Percentiles rank a stretch among this genome's conserved stretches.
Evolutionary conservation across 2,113 vertebrate genomes (phyloP).

Genomic region (Copsychus sechellarum): DNA sequence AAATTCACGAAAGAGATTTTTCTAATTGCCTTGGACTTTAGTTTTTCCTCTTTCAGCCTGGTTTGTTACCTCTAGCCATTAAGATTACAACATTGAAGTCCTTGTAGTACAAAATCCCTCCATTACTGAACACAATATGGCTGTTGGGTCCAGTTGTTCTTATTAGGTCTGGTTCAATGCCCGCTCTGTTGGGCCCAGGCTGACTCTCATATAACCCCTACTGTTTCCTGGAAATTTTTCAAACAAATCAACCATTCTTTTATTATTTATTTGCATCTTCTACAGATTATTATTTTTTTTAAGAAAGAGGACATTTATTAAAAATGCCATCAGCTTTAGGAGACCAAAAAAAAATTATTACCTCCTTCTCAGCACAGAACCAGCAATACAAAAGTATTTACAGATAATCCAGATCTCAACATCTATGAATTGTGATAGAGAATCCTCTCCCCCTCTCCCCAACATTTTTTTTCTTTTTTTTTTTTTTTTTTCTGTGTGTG

Average conservation of each 20-base stretch:
- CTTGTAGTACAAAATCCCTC: background rate
- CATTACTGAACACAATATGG: background rate
- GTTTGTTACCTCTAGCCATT: constrained; percentile 29
- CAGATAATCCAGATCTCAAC: background rate
- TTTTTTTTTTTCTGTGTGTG: too few relatives aligned
- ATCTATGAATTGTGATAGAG: background rate
- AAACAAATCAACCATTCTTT: constrained; percentile 29
- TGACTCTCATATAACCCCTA: constrained; percentile 32
- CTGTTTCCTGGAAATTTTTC: constrained; percentile 9
- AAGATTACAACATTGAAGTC: constrained; percentile 11
- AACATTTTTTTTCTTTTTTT: too few relatives aligned
- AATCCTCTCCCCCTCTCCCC: background rate
- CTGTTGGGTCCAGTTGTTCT: constrained; percentile 37
- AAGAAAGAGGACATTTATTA: background rate
- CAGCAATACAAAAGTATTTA: background rate
- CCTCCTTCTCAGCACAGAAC: background rate
- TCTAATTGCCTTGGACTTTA: background rate
- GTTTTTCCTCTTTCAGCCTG: background rate
- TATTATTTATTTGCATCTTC: constrained; percentile 16
- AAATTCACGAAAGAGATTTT: constrained; percentile 20
- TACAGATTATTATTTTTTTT: background rate
- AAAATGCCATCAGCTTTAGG: background rate
- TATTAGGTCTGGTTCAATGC: constrained; percentile 40
- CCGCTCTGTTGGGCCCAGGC: background rate
- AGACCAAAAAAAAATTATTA: background rate